A percentile compares a stretch with the other conserved stretches of the same genome.
phyloP scores from a whole-genome alignment of 2,888 invertebrate genomes.

The Lasioglossum zephyrum region DNA sequence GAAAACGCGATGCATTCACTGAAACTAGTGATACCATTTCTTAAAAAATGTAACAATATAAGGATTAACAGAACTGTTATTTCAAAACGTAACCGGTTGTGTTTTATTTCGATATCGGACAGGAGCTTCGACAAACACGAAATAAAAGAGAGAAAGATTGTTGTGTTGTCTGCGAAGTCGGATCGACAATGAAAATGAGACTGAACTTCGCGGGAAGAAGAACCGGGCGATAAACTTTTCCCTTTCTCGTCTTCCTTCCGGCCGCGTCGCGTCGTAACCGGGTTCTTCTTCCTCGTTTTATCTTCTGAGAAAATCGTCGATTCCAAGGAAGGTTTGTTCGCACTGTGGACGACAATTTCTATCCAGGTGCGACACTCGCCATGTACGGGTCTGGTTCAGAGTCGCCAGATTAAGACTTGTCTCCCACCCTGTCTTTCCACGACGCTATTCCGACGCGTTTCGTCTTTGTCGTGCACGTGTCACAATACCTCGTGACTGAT shows the following conservation, averaged over 20 bases:
- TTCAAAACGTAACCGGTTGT: no score
- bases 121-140: not conserved
- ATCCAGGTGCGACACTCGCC: slow-evolving; percentile 29
- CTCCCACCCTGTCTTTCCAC: no score
- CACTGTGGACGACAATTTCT: slow-evolving; percentile 32
- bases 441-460: no score
- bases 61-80: no score
- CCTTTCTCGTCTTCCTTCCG: not conserved
- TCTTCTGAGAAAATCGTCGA: slow-evolving; percentile 28
- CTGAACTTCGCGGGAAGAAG: not conserved
- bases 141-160: not conserved
- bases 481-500: no score
- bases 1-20: no score
- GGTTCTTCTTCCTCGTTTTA: slow-evolving; percentile 20
- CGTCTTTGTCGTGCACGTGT: no score
- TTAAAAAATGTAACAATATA: no score
- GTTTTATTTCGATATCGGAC: not conserved
- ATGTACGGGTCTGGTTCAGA: slow-evolving; percentile 23
- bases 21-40: no score
- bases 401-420: no score
- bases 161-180: not conserved
- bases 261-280: not conserved
- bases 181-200: not conserved
- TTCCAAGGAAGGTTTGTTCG: slow-evolving; percentile 32
- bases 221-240: slow-evolving; percentile 6